phyloP scores from a whole-genome alignment of 1,140 invertebrate species.

The Parapsyche elsis region DNA sequence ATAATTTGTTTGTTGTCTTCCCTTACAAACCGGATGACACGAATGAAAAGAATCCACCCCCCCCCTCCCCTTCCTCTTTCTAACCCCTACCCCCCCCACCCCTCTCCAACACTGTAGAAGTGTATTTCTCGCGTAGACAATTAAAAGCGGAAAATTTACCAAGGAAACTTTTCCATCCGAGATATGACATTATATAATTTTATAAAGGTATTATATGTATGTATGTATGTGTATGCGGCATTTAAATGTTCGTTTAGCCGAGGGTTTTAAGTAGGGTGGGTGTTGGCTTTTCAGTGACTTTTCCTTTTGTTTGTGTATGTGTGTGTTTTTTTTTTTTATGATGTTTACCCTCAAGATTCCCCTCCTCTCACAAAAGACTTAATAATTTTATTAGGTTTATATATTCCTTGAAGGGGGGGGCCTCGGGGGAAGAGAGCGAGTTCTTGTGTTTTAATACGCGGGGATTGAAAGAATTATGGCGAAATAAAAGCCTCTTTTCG shows the following conservation, averaged over 20 bases:
- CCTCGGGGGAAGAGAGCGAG: slow-evolving; percentile 19
- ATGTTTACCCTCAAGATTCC: slow-evolving; percentile 41
- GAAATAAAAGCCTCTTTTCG: slow-evolving; percentile 35
- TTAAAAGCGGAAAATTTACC: slow-evolving; percentile 17
- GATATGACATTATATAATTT: not conserved
- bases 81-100: not conserved
- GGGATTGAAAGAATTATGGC: slow-evolving; percentile 44
- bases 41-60: slow-evolving; percentile 16
- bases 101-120: too few species aligned
- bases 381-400: slow-evolving; percentile 50
- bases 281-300: too few species aligned
- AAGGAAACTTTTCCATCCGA: not conserved
- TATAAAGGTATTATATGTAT: not conserved
- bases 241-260: too few species aligned
- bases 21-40: slow-evolving; percentile 28
- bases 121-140: not conserved
- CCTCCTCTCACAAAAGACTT: slow-evolving; percentile 46
- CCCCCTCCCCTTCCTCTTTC: not conserved
- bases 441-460: slow-evolving; percentile 45
- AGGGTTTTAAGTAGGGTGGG: too few species aligned
- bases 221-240: not conserved
- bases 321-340: not conserved
- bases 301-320: not conserved
- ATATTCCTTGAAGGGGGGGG: slow-evolving; percentile 4
- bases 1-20: slow-evolving; percentile 45